phyloP scores from a whole-genome alignment of 2,797 vertebrate species.

The Trichosurus vulpecula region DNA sequence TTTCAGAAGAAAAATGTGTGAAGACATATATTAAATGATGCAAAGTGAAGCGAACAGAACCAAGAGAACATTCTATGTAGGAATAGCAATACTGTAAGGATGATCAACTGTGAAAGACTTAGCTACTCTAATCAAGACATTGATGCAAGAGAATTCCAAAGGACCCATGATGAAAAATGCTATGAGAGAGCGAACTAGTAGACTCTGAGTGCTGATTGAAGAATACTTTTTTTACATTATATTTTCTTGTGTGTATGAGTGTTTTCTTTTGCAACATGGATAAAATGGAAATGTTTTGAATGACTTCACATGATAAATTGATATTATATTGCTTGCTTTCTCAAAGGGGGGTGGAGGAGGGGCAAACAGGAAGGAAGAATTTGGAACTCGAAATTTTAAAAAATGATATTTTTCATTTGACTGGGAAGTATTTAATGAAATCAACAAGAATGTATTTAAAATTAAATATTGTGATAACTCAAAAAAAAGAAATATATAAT shows the following conservation, averaged over 20 bases:
- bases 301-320: not conserved
- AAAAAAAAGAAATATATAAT: not conserved
- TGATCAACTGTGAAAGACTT: not conserved
- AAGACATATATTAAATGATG: not conserved
- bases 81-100: not conserved
- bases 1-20: not conserved
- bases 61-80: no score
- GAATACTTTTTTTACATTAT: not conserved
- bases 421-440: not conserved
- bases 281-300: not conserved
- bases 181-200: not conserved
- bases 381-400: not conserved
- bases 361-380: not conserved
- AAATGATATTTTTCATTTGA: not conserved
- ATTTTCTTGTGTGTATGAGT: not conserved
- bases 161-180: not conserved
- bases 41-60: not conserved
- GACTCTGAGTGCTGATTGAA: not conserved
- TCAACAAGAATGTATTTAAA: not conserved
- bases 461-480: not conserved
- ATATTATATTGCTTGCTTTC: not conserved
- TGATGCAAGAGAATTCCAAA: not conserved
- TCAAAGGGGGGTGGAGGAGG: not conserved
- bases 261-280: not conserved
- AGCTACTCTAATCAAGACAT: not conserved